phyloP scores from a whole-genome alignment of 2,888 invertebrate species.

The Cephus spinipes region DNA sequence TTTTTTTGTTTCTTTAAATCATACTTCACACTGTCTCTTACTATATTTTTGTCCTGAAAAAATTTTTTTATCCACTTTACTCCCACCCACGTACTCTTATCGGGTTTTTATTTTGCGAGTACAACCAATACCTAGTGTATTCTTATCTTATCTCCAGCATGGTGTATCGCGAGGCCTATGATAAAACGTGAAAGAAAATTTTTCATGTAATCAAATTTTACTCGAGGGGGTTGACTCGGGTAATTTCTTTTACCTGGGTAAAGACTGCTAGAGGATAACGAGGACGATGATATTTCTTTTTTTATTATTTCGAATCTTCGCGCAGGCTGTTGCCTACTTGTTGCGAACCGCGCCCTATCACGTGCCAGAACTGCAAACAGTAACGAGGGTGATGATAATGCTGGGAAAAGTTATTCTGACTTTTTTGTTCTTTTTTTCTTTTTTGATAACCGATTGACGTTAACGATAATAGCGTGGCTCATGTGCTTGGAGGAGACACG shows the following conservation, averaged over 20 bases:
- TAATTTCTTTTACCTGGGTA: not conserved
- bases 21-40: not conserved
- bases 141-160: not conserved
- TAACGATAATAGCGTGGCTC: not conserved
- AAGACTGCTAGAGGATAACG: not conserved
- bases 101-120: not conserved
- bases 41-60: conserved; percentile 11
- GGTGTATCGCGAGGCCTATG: not conserved
- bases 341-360: conserved; percentile 44
- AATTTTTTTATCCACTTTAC: conserved; percentile 14
- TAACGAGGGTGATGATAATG: not conserved
- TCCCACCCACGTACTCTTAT: conserved; percentile 15
- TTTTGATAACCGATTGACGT: not conserved
- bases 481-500: not conserved
- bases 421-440: not conserved
- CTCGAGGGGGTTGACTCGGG: not conserved
- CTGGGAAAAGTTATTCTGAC: not conserved
- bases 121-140: not conserved
- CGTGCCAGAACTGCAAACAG: conserved; percentile 11
- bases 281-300: not conserved
- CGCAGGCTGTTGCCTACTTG: conserved; percentile 38
- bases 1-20: not conserved
- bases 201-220: not conserved
- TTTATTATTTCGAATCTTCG: conserved; percentile 32
- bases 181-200: not conserved